Conservation (phyloP, 2,113 vertebrate species). For the Solea senegalensis region DNA sequence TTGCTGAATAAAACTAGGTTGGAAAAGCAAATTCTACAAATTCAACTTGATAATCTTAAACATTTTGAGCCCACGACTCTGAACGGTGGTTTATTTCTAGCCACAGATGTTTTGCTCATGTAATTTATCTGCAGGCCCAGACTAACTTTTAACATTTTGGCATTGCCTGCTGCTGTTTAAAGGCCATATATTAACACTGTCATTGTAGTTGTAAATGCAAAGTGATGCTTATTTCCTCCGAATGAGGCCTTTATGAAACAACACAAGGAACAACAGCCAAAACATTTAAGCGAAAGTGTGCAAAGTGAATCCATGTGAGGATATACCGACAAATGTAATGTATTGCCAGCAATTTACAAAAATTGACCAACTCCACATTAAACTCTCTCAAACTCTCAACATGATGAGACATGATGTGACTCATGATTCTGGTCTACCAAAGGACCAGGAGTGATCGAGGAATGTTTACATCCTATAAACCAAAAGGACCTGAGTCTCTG, state of each 20-base stretch:
- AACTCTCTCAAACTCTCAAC: constrained; percentile 9
- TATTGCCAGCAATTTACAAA: not conserved
- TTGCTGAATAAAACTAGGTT: constrained; percentile 49
- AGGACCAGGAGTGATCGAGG: constrained; percentile 6
- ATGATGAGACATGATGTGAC: not conserved
- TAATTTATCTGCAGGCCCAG: constrained; percentile 11
- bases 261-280: constrained; percentile 22
- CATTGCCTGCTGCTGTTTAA: constrained; percentile 15
- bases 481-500: constrained; percentile 29
- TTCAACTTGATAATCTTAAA: constrained; percentile 42
- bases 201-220: constrained; percentile 6
- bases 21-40: constrained; percentile 59
- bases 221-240: constrained; percentile 1
- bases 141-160: constrained; percentile 9
- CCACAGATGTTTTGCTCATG: not conserved
- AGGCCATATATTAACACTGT: constrained; percentile 20
- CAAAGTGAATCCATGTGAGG: not conserved
- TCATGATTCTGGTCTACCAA: not conserved
- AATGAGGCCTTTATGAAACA: not conserved
- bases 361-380: not conserved
- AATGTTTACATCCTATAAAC: constrained; percentile 6
- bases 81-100: constrained; percentile 5
- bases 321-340: not conserved
- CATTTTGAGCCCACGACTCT: constrained; percentile 15
- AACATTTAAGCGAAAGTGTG: not conserved